Base-by-base conservation (phyloP, 2,888 invertebrate species). In the Ormyrus labotus region DNA sequence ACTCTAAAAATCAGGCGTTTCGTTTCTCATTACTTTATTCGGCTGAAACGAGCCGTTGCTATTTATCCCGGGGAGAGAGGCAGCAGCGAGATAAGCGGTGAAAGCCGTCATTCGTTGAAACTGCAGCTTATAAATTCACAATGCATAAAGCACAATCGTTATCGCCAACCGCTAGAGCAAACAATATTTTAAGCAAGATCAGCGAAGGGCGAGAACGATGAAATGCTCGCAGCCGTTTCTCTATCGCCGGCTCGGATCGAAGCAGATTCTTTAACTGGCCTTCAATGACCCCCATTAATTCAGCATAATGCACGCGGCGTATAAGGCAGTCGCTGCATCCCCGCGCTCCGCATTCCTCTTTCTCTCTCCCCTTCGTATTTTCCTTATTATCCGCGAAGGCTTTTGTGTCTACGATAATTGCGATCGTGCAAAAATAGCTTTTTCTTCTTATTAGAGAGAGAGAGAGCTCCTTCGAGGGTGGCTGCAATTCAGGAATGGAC, bases 241-340 rank as follows among this genome's bases (percentile, higher is more conserved):
- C 71, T 80, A 76, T 80, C 80, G 71, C 10, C 13, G 34, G 48
- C 72, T 53, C 65, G 65, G 65, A 80, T 81, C 76, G 77, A 73
- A 57, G 68, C 48, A 72, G 70, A 76, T 81, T 81, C 78, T 74
- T 65, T 60, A 81, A 57, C 77, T 70, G 71, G 70, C 78, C 64
- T 57, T 72, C 73, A 73, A 71, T 81, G 81, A 77, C 73, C 75
- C 78, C 78, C 71, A 74, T 78, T 75, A 71, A 80, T 80, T 82
- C 80, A 55, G 71, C 58, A 71, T 70, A 80, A 78, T 72, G 63
- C 70, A 50, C 45, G n/a, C 48, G 45, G 53, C 51, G 47, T 63
- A 50, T 45, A 73, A 53, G 64, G 47, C 55, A n/a, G 55, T 5
- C n/a, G 13, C 9, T 50, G 10, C 57, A 19, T 61, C 8, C 19